Base-by-base conservation (phyloP, 2,888 invertebrate genomes). In the Calameuta filiformis region DNA sequence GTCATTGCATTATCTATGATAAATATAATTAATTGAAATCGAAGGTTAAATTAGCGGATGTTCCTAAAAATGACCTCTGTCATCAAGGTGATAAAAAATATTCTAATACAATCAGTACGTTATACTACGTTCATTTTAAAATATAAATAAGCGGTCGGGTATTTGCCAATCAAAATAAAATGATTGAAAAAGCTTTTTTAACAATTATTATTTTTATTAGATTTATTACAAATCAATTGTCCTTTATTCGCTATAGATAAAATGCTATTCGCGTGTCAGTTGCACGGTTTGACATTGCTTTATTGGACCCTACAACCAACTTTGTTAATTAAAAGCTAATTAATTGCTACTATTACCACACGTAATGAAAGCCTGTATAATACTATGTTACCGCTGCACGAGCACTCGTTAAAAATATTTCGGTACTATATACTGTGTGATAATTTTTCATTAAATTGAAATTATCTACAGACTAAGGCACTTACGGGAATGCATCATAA, bases 241-340 rank as follows among this genome's bases (percentile, higher is more conserved):
- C 23, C 56, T 6, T 56, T 56, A 9, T 23, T 56, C 56, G 15
- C 23, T 56, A 56, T 23, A 56, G 56, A 56, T 23, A 56, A 15
- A 56, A 23, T 56, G 9, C 9, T 56, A 56, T 56, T 23, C 56
- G 56, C 23, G 23, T 56, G 56, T 23, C 56, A 56, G 56, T 56
- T 23, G 56, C 23, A 23, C 23, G 56, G 9, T 23, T 56, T 71
- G 71, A 71, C 30, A 12, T 71, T 15, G 30, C 23, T 33, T 71
- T 12, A 80, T 82, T 86, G 85, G 83, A 79, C 85, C 85, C 85
- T 83, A 15, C 75, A 81, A 85, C 86, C 85, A 86, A 86, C 85
- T 82, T 83, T 31, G n/a, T 30, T 37, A 11, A 75, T 40, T 75
- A 40, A 71, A 71, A 33, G 31, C 33, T 71, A 71, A 71, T 71